These are phyloP conservation scores for Rattus norvegicus DNA, from an alignment of 2,113 vertebrate species.

Conservation along the genomic window GRCr8 NC_086021.1:51975501-51976000, in stretches of 20 bases:
- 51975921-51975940: slow-evolving; percentile 85
- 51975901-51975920: slow-evolving; percentile 86
- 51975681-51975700: slow-evolving; percentile 85
- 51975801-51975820: slow-evolving; percentile 90
- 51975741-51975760: slow-evolving; percentile 88
- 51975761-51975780: slow-evolving; percentile 85
- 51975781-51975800: slow-evolving; percentile 90
- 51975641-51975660: slow-evolving; percentile 60
- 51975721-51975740: slow-evolving; percentile 87
- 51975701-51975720: slow-evolving; percentile 83
- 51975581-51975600: not conserved
- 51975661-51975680: slow-evolving; percentile 84
- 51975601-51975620: slow-evolving; percentile 69
- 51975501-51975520: slow-evolving; percentile 65
- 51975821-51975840: slow-evolving; percentile 92
- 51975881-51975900: slow-evolving; percentile 93
- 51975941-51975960: slow-evolving; percentile 88
- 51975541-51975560: slow-evolving; percentile 42
- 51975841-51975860: slow-evolving; percentile 93
- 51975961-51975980: slow-evolving; percentile 99
- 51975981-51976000: slow-evolving; percentile 85
- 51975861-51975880: slow-evolving; percentile 91
- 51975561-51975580: slow-evolving; percentile 61
- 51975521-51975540: slow-evolving; percentile 70
- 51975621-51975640: slow-evolving; percentile 69